Evolutionary conservation across 1,140 invertebrate genomes (phyloP).

Genomic region (Nymphalis io): DNA sequence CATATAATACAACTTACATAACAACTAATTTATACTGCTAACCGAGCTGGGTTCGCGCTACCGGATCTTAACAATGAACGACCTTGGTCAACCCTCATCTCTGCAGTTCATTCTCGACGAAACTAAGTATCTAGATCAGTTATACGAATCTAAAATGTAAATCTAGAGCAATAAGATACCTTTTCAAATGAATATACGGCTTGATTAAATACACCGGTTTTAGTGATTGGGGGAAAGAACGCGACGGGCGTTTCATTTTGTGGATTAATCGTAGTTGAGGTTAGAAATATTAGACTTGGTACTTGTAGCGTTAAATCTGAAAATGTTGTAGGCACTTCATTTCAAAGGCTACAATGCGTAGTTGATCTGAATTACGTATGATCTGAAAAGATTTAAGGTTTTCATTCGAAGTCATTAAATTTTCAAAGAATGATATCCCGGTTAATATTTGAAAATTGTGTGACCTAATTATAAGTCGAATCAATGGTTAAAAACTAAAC

Average conservation of each 20-base stretch:
- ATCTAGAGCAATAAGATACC: slow-evolving; percentile 2
- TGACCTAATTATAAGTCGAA: too few relatives aligned
- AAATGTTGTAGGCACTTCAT: neutral
- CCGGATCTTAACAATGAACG: slow-evolving; percentile 63
- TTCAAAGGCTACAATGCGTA: too few relatives aligned
- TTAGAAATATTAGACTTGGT: neutral
- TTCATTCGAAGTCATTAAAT: too few relatives aligned
- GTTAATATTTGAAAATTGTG: too few relatives aligned
- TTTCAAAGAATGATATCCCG: too few relatives aligned
- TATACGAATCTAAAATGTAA: slow-evolving; percentile 28
- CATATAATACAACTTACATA: slow-evolving; percentile 22
- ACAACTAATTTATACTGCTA: slow-evolving; percentile 29
- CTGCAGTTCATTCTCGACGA: slow-evolving; percentile 21
- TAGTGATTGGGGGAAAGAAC: slow-evolving; percentile 32
- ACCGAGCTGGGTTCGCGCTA: slow-evolving; percentile 27
- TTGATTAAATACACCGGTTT: slow-evolving; percentile 35
- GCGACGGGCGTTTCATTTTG: slow-evolving; percentile 28
- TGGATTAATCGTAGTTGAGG: slow-evolving; percentile 28
- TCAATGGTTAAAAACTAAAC: too few relatives aligned
- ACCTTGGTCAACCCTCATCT: slow-evolving; percentile 69
- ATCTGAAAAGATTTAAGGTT: too few relatives aligned
- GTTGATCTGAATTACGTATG: too few relatives aligned
- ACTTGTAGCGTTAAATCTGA: neutral
- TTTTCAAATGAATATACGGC: slow-evolving; percentile 13
- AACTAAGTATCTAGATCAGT: slow-evolving; percentile 24